Percentiles rank a stretch among this genome's conserved stretches.
These are phyloP conservation scores for Spodoptera littoralis DNA, from an alignment of 2,888 invertebrate species.

Conservation along the genomic window DNA sequence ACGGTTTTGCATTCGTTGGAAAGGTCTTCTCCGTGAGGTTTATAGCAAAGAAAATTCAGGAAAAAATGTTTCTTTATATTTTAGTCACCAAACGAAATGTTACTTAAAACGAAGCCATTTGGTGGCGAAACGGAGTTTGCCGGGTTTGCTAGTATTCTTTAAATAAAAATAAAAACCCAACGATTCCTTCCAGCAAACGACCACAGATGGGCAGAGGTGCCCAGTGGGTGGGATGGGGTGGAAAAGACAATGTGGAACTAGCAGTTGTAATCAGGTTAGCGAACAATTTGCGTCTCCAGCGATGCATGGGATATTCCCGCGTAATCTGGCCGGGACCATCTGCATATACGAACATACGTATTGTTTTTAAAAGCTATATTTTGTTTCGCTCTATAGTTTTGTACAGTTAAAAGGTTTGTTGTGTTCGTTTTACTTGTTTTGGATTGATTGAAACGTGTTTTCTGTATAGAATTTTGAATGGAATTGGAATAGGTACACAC, in stretches of 20 bases:
- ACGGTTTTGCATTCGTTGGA: too few species aligned
- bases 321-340: slow-evolving; percentile 72
- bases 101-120: too few species aligned
- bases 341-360: slow-evolving; percentile 62
- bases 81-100: too few species aligned
- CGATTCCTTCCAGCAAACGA: slow-evolving; percentile 50
- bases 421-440: slow-evolving; percentile 29
- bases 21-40: too few species aligned
- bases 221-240: slow-evolving; percentile 60
- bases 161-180: slow-evolving; percentile 1
- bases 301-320: slow-evolving; percentile 90
- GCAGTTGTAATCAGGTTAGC: slow-evolving; percentile 93
- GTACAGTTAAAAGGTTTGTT: slow-evolving; percentile 50
- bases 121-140: too few species aligned
- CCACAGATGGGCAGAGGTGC: slow-evolving; percentile 37
- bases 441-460: slow-evolving; percentile 3
- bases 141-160: too few species aligned
- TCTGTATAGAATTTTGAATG: slow-evolving; percentile 1
- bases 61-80: too few species aligned
- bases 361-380: slow-evolving; percentile 54
- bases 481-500: background rate
- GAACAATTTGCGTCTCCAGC: slow-evolving; percentile 93
- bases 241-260: slow-evolving; percentile 86
- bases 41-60: too few species aligned
- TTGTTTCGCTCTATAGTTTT: slow-evolving; percentile 48